Conservation (phyloP, 2,888 invertebrate genomes). For the Lacanobia wlatinum region DNA sequence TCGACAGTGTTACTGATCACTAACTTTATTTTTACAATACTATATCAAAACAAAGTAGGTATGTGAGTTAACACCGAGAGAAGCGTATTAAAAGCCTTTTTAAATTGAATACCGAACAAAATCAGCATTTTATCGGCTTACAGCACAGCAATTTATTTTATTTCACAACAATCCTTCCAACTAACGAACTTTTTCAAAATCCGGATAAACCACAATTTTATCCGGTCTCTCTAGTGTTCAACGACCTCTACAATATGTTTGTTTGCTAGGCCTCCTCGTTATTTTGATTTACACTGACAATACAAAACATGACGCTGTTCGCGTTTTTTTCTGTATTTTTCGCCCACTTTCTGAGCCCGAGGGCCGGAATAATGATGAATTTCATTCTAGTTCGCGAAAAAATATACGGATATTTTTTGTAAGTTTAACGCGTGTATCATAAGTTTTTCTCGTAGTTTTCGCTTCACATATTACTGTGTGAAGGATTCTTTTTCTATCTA, state of each 20-base stretch:
- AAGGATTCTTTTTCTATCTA: constrained; percentile 29
- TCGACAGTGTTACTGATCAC: not conserved
- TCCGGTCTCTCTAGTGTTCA: constrained; percentile 55
- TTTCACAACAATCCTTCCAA: constrained; percentile 35
- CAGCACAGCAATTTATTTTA: constrained; percentile 30
- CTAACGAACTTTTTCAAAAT: constrained; percentile 32
- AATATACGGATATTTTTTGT: constrained; percentile 54
- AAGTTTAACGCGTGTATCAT: constrained; percentile 55
- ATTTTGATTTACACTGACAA: constrained; percentile 73
- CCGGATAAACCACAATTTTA: constrained; percentile 58
- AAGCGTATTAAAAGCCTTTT: not conserved
- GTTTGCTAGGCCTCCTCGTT: constrained; percentile 61
- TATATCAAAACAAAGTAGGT: not conserved
- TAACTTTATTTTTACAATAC: not conserved
- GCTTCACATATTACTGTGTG: constrained; percentile 24
- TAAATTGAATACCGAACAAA: constrained; percentile 3
- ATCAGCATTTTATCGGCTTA: constrained; percentile 26
- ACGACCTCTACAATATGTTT: constrained; percentile 59
- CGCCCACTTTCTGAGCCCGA: constrained; percentile 56
- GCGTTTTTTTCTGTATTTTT: constrained; percentile 58
- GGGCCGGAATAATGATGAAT: constrained; percentile 68
- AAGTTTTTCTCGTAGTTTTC: constrained; percentile 45
- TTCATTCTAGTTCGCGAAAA: constrained; percentile 51
- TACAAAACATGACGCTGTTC: constrained; percentile 60
- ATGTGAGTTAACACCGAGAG: not conserved